These are phyloP conservation scores for Momotus momota DNA, from an alignment of 2,797 vertebrate species.

Conservation along the genomic window DNA sequence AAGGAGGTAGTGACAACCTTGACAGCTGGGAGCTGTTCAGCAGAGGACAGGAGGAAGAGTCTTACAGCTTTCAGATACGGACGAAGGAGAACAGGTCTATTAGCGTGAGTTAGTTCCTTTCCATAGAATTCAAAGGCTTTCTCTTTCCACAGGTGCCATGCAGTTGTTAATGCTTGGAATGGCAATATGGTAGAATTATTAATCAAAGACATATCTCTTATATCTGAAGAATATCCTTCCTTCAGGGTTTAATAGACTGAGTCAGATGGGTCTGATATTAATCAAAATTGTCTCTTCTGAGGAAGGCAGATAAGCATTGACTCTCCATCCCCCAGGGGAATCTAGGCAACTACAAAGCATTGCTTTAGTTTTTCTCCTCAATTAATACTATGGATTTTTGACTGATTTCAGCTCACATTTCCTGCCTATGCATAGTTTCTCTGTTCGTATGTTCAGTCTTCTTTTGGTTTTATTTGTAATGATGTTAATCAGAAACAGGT, in stretches of 20 bases:
- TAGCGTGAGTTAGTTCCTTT: conserved; percentile 33
- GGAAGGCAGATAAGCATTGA: conserved; percentile 83
- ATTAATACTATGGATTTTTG: conserved; percentile 72
- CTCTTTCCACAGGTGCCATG: conserved; percentile 68
- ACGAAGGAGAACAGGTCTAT: conserved; percentile 4
- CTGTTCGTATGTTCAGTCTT: conserved; percentile 54
- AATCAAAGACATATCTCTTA: conserved; percentile 84
- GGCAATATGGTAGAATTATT: conserved; percentile 83
- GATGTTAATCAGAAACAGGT: conserved; percentile 54
- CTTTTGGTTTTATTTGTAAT: conserved; percentile 57
- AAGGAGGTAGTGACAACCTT: conserved; percentile 15
- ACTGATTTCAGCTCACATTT: conserved; percentile 25
- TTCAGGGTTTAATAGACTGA: conserved; percentile 84
- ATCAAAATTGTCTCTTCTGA: conserved; percentile 87
- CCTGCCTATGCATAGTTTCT: conserved; percentile 61
- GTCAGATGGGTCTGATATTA: conserved; percentile 85
- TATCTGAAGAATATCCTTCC: conserved; percentile 85
- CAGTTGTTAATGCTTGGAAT: conserved; percentile 77
- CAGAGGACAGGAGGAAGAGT: neutral
- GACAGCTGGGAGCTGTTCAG: neutral
- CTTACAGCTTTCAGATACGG: neutral
- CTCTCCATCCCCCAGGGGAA: conserved; percentile 80
- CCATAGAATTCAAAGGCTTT: conserved; percentile 68
- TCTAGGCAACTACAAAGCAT: conserved; percentile 81
- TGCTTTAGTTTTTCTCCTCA: conserved; percentile 78